Base-by-base conservation (phyloP, 2,888 invertebrate genomes). In the Dioctria rufipes region DNA sequence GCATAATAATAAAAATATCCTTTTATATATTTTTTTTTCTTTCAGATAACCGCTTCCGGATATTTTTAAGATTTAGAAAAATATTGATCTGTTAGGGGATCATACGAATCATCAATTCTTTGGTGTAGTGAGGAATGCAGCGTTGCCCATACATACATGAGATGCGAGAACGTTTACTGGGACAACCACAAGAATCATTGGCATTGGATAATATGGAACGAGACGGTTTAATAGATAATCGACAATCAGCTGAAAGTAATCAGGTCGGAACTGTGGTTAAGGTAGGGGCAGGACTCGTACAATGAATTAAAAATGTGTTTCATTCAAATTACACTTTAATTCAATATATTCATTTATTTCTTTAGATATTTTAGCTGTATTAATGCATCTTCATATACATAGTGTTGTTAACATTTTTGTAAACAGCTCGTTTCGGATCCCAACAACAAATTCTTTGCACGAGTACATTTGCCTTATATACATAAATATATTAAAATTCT, bases 141-240 rank as follows among this genome's bases (percentile, higher is more conserved):
- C 89, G 95, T 90, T 96, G 95, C 91, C 96, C 96, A 87, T 96
- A 96, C 91, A 94, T 96, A 90, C 95, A 95, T 92, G 96, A 96
- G 93, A 96, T 96, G 96, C 95, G 95, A 91, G 95, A 96, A 93
- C 94, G 96, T 87, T 91, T 96, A 90, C 92, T 96, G 86, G 94
- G 94, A 87, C 93, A 94, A 87, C 91, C 91, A 82, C 92, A 93
- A 84, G 92, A 94, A 88, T 92, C 92, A 87, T 89, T 92, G 87
- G 92, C 92, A 84, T 90, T 92, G 90, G 92, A 92, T 86, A 90
- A 91, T 85, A 90, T 92, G 86, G 90, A 91, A 87, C 89, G 91
- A 81, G 91, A 91, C 85, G 88, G 88, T 85, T 85, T 88, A 84
- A 88, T 90, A 84, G 89, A 89, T 82, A 89, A 88, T 85, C 87